Evolutionary conservation across 1,140 invertebrate species (phyloP).

Genomic region (Dinoponera quadriceps): DNA sequence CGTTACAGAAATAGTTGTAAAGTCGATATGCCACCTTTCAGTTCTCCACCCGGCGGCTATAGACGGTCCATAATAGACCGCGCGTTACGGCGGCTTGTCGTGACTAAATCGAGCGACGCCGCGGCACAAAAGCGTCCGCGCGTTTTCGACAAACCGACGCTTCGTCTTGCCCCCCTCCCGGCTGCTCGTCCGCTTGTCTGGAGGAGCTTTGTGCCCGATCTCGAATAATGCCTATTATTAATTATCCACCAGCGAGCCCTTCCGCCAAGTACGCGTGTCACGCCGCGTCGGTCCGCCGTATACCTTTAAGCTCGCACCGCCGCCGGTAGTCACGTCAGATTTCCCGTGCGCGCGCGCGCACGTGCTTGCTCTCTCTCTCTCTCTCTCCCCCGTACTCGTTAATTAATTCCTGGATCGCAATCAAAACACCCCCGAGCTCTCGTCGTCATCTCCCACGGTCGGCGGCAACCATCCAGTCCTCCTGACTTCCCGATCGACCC

Average conservation of each 20-base stretch:
- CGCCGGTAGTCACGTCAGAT: constrained; percentile 77
- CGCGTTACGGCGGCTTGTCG: constrained; percentile 20
- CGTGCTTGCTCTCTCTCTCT: too few relatives aligned
- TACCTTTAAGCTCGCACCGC: constrained; percentile 68
- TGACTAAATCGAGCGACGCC: constrained; percentile 25
- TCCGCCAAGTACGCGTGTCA: constrained; percentile 6
- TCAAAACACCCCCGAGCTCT: constrained; percentile 73
- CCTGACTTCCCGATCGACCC: constrained; percentile 56
- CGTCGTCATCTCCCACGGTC: constrained; percentile 39
- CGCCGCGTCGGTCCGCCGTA: constrained; percentile 10
- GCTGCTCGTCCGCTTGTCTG: background rate
- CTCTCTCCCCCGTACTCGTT: constrained; percentile 74
- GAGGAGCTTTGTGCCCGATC: constrained; percentile 22
- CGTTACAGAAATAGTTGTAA: constrained; percentile 47
- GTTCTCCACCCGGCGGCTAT: constrained; percentile 17
- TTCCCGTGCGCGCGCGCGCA: constrained; percentile 64
- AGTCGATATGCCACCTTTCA: constrained; percentile 43
- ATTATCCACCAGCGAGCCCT: constrained; percentile 68
- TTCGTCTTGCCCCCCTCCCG: background rate
- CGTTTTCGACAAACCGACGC: constrained; percentile 32
- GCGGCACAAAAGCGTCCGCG: constrained; percentile 11
- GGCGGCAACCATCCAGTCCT: constrained; percentile 9
- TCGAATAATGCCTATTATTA: constrained; percentile 76
- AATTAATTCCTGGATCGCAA: constrained; percentile 80
- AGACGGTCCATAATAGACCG: constrained; percentile 39